Base-by-base conservation (phyloP, 2,888 invertebrate genomes). In the Taphrorychus bicolor region DNA sequence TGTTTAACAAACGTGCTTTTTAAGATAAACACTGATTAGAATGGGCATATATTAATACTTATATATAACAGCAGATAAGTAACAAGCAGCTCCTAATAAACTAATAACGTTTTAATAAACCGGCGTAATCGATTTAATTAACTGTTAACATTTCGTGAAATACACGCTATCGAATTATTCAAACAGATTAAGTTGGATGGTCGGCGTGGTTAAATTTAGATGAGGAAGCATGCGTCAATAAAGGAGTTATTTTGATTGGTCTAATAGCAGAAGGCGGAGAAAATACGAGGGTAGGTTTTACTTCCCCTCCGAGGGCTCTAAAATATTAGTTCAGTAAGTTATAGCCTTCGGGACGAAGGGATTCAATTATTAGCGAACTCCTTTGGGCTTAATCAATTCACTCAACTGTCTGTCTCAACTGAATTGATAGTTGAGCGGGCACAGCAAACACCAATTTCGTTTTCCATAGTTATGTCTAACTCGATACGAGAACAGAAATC, bases 31-130 rank as follows among this genome's bases (percentile, higher is more conserved):
- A 74, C 75, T 32, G 72, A 62, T 68, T 71, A 73, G 70, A 73
- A 74, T n/a, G n/a, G n/a, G n/a, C n/a, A 72, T 69, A 76, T 72
- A 57, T 68, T 72, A 74, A 71, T 73, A n/a, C n/a, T n/a, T n/a
- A n/a, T n/a, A 74, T 73, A 71, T 73, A 75, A 77, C 78, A 79
- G 77, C 79, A 77, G 78, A 78, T 78, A 75, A 75, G 73, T 78
- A 76, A 74, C 72, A 72, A 76, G 75, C 75, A 75, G 71, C 72
- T 72, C 17, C 57, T 76, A 76, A 77, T 77, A 76, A 73, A 66
- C 57, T 76, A 76, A 77, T 77, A 76, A 73, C 64, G 71, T 75
- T 76, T 76, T 73, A 75, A 76, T 76, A 73, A 74, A 71, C 72
- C 66, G 67, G 64, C 59, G 74, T 77, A 77, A 76, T 78, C 76